Evolutionary conservation across 1,140 invertebrate genomes (phyloP).

Genomic region (Zaprionus ghesquierei): DNA sequence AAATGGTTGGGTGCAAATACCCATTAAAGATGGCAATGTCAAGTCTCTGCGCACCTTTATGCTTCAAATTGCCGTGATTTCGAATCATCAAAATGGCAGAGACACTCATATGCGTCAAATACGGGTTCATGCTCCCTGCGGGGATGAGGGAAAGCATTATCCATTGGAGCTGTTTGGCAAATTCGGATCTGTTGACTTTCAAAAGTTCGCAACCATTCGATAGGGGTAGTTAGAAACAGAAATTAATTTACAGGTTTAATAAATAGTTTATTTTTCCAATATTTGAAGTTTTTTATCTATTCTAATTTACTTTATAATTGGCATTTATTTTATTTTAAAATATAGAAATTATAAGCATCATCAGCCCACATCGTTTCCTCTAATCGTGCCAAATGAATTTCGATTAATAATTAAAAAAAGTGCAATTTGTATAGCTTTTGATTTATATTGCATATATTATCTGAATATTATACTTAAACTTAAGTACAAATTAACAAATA

Average conservation of each 20-base stretch:
- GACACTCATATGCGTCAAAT: constrained; percentile 99
- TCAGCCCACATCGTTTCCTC: too few species aligned
- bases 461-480: constrained; percentile 42
- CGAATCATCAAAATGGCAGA: constrained; percentile 99
- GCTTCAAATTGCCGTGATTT: constrained; percentile 98
- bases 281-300: neutral
- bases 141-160: constrained; percentile 89
- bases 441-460: constrained; percentile 32
- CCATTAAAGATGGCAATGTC: constrained; percentile 94
- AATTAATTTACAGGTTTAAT: neutral
- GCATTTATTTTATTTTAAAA: neutral
- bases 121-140: constrained; percentile 93
- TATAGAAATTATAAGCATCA: neutral
- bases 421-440: neutral
- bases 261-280: neutral
- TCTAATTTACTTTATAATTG: neutral
- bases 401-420: constrained; percentile 25
- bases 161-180: constrained; percentile 89
- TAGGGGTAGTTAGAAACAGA: constrained; percentile 73
- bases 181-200: constrained; percentile 92
- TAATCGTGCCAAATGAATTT: constrained; percentile 55
- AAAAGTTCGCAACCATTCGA: constrained; percentile 90
- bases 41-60: constrained; percentile 96
- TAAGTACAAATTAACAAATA: constrained; percentile 77
- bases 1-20: constrained; percentile 96